Base-by-base conservation (phyloP, 2,888 invertebrate species). In the Ophion ventricosus region DNA sequence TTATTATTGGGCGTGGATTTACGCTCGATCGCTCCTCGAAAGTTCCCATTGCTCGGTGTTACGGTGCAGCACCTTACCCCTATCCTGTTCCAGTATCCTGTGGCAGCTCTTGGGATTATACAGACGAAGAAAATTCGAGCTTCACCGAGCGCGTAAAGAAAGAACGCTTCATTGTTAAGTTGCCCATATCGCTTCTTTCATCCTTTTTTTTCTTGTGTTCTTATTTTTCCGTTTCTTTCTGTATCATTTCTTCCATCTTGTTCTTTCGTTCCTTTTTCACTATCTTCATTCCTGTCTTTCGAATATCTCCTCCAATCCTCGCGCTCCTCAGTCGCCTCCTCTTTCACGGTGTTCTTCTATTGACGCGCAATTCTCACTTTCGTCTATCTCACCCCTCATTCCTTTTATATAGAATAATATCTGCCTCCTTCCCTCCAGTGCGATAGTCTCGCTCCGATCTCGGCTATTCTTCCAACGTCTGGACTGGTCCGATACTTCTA, bases 1-100 rank as follows among this genome's bases (percentile, higher is more conserved):
- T 91, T 91, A 91, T 90, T 89, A 88, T 73, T 85, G 88, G 88
- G 87, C 83, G 87, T 87, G 87, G 87, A 89, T 89, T 91, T 87
- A 90, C 89, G 90, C 88, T 87, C 89, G 90, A 91, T 90, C 88
- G 90, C 88, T 86, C 80, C 82, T 79, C 86, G 87, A 88, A 91
- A 90, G 90, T 88, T 87, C 86, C 82, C 63, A 89, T 88, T 87
- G 86, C 82, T 69, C 59, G 70, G 25, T 67, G 76, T 61, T 76
- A 64, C 63, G 72, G 70, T 73, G 40, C 43, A 43, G 40, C 57
- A 29, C 56, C 72, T 79, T 72, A 64, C 35, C 57, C 29, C 72
- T 43, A 67, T 59, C 66, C 61, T 70, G 17, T 25, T 56, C n/a
- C 26, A 35, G 20, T 70, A 72, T 54, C 76, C 76, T 56, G 66